Conservation (phyloP, 1,140 invertebrate genomes). For the Lepidostoma basale region DNA sequence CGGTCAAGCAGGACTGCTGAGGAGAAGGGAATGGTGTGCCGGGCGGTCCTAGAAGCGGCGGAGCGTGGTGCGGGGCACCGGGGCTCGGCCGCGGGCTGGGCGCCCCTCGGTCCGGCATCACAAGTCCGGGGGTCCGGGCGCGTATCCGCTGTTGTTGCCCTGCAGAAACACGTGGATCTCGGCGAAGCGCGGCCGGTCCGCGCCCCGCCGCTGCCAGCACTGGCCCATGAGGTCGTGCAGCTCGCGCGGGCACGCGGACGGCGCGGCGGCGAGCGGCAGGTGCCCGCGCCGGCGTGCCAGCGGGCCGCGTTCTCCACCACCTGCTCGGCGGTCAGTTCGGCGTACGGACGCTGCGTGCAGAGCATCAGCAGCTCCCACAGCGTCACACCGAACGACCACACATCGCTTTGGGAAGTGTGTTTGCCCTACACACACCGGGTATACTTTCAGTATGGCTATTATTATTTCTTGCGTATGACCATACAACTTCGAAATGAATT, state of each 20-base stretch:
- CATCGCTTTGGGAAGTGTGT: constrained; percentile 73
- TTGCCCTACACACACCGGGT: constrained; percentile 63
- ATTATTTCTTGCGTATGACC: too few relatives aligned
- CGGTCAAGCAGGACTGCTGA: neutral
- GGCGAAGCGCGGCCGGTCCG: constrained; percentile 84
- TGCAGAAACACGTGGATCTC: constrained; percentile 92
- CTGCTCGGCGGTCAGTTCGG: constrained; percentile 76
- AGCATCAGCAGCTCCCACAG: constrained; percentile 80
- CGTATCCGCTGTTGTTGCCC: constrained; percentile 85
- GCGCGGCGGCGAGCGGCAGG: constrained; percentile 65
- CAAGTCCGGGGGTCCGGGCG: constrained; percentile 52
- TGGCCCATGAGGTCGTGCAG: constrained; percentile 93
- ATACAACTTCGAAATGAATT: too few relatives aligned
- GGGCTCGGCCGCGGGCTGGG: neutral
- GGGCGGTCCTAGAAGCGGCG: neutral
- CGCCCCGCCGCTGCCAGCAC: constrained; percentile 89
- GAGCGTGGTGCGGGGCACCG: neutral
- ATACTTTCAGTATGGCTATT: neutral
- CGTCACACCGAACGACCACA: constrained; percentile 81
- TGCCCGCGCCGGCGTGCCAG: constrained; percentile 58
- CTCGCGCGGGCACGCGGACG: constrained; percentile 85
- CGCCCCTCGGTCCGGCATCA: constrained; percentile 16
- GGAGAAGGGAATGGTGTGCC: neutral
- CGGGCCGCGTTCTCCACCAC: constrained; percentile 76
- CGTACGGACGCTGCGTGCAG: constrained; percentile 74